These are phyloP conservation scores for Pseudorhiza aurosa DNA, from an alignment of 30 jellyfish, hydroid and myxozoan species.

Conservation along the genomic window DNA sequence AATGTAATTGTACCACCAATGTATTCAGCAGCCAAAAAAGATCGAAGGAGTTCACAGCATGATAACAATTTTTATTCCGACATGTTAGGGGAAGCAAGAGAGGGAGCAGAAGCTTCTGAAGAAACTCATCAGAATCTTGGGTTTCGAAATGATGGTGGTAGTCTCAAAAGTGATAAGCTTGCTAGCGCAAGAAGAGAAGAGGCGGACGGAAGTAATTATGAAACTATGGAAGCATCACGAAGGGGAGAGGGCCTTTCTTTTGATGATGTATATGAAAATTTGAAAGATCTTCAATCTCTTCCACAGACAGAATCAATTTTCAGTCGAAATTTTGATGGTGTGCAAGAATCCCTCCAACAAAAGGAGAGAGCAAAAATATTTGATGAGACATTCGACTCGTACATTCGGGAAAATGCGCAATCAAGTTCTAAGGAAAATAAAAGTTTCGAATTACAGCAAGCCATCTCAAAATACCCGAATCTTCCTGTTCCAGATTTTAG, in stretches of 20 bases:
- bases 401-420: background rate
- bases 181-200: background rate
- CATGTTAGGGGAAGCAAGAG: conserved; percentile 58
- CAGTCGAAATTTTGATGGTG: too few species aligned
- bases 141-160: background rate
- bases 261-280: too few species aligned
- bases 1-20: conserved; percentile 17
- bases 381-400: too few species aligned
- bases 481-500: background rate
- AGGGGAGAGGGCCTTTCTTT: too few species aligned
- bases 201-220: too few species aligned
- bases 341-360: too few species aligned
- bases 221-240: too few species aligned
- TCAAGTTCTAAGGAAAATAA: background rate
- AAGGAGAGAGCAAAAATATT: too few species aligned
- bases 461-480: background rate
- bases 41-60: background rate
- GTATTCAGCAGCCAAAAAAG: conserved; percentile 26
- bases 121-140: background rate
- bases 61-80: conserved; percentile 44
- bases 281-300: too few species aligned
- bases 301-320: too few species aligned
- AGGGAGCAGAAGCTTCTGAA: conserved; percentile 19
- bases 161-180: background rate
- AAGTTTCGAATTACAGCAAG: background rate